Evolutionary conservation across 2,113 vertebrate genomes (phyloP).

Genomic region (Microcebus tavaratra): DNA sequence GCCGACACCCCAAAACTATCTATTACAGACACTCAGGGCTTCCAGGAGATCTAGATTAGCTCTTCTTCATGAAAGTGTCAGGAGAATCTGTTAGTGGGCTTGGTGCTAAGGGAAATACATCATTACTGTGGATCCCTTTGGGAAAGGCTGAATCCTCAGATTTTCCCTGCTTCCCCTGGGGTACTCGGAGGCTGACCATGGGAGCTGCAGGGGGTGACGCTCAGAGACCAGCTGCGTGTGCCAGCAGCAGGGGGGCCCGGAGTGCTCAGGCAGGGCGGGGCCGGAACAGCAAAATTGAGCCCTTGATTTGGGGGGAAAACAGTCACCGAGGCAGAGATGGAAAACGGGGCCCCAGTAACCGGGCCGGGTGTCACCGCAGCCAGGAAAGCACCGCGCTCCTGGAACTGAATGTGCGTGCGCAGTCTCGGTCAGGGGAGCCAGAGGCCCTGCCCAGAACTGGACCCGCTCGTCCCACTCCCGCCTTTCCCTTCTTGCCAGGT

Average conservation of each 20-base stretch:
- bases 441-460: not conserved
- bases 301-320: not conserved
- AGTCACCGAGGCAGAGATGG: not conserved
- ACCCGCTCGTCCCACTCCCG: accelerated
- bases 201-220: not conserved
- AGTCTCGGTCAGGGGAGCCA: not conserved
- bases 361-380: not conserved
- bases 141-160: not conserved
- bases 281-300: not conserved
- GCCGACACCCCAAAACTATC: not conserved
- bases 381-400: not conserved
- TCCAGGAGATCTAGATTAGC: not conserved
- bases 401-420: not conserved
- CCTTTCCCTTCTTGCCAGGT: not conserved
- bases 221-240: not conserved
- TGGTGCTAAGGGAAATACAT: not conserved
- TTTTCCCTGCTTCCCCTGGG: not conserved
- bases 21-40: not conserved
- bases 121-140: not conserved
- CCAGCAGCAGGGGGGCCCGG: not conserved
- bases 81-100: not conserved
- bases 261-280: too few species aligned
- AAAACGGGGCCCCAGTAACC: not conserved
- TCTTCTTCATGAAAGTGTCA: not conserved
- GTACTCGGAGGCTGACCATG: not conserved